Percentiles rank a stretch among this genome's conserved stretches.
phyloP scores from a whole-genome alignment of 1,140 invertebrate genomes.

The Aphelinus atriplicis region DNA sequence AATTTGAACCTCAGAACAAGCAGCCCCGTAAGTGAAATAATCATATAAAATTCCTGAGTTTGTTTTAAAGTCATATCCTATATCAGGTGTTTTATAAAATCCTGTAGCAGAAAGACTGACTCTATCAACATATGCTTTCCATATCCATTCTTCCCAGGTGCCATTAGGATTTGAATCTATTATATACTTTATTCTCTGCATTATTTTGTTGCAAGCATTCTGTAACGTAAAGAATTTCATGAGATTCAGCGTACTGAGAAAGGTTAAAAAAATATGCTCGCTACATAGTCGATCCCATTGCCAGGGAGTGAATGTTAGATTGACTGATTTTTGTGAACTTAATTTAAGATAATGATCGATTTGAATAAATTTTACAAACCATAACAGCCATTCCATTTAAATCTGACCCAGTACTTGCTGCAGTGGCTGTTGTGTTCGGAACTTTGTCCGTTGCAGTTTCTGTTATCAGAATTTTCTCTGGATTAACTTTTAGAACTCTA shows the following conservation, averaged over 20 bases:
- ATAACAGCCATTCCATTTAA: slow-evolving; percentile 93
- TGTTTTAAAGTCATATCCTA: slow-evolving; percentile 78
- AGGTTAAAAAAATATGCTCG: slow-evolving; percentile 1
- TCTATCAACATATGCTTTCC: slow-evolving; percentile 80
- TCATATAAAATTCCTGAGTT: slow-evolving; percentile 79
- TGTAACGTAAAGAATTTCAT: slow-evolving; percentile 49
- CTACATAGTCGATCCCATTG: too few species aligned
- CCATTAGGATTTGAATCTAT: slow-evolving; percentile 80
- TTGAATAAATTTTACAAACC: slow-evolving; percentile 62
- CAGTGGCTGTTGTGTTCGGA: slow-evolving; percentile 91
- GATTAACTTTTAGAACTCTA: slow-evolving; percentile 76
- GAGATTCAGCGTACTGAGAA: not conserved
- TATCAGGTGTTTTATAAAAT: slow-evolving; percentile 81
- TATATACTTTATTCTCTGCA: slow-evolving; percentile 79
- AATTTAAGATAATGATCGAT: not conserved
- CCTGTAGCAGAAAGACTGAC: slow-evolving; percentile 86
- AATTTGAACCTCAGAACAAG: slow-evolving; percentile 83
- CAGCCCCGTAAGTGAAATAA: slow-evolving; percentile 84
- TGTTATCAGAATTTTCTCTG: slow-evolving; percentile 82
- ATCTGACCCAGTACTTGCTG: slow-evolving; percentile 90
- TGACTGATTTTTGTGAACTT: not conserved
- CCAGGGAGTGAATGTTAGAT: too few species aligned
- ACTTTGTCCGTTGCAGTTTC: slow-evolving; percentile 93
- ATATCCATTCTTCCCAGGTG: slow-evolving; percentile 87
- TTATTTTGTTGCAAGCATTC: slow-evolving; percentile 83